Evolutionary conservation across 1,140 invertebrate genomes (phyloP), one percentile per base, ranked within the genome.

Genomic region (Scaptomyza graminum): DNA sequence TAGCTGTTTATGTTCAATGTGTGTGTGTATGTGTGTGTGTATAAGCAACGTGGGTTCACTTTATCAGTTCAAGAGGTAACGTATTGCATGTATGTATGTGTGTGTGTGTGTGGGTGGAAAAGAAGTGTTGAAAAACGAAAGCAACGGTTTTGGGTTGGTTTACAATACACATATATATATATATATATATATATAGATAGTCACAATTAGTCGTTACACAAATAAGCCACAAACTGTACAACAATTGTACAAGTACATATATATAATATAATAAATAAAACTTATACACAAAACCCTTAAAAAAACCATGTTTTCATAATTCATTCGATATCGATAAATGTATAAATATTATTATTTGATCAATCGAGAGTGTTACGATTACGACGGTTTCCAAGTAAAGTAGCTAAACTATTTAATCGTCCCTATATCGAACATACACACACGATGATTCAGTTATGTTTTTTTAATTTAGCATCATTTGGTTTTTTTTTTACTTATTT

Each of bases 141-240:
- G 50, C 66, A 66, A n/a, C 15, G 44, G 25, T 18, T 47, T 25
- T 39, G 4, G 12, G 59, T 47, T 28, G 43, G 55, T 56, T 54
- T 28, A 59, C 15, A 41, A 16, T 47, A 56, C 54, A 52, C 62
- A 69, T 28, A 37, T 59, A 79, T 60, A 60, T 51, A 59, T 60
- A 69, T 18, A 50, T 54, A 28, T 68, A 63, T 22, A 55, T 28
- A 59, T 60, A 50, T 11, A 46, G 49, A 25, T 76, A 64, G 67
- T 81, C 57, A 67, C 47, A 80, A 65, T 76, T 76, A 80, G 73
- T 85, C 75, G 55, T 81, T 87, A 85, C 82, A 85, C 82, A 85
- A 85, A 85, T 85, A 85, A 85, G 81, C 81, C 81, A 85, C 81
- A 87, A 85, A 76, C 74, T 76, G 74, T 76, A 76, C 74, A 76